Evolutionary conservation across 2,113 vertebrate genomes (phyloP), one percentile per base, ranked within the genome.

Genomic region (Oryzias javanicus): DNA sequence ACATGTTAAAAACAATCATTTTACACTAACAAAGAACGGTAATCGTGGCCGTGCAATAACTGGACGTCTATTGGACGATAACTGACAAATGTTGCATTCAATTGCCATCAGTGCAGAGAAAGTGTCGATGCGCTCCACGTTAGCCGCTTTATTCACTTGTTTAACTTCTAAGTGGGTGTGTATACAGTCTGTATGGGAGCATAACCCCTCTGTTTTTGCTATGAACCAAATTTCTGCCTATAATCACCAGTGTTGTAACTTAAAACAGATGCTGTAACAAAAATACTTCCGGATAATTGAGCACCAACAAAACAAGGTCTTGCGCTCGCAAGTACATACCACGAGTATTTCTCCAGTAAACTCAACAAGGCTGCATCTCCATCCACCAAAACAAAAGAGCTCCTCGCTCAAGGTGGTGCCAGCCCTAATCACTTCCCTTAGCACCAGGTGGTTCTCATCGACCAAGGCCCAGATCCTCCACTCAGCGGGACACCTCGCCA

Each of bases 361-460:
- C 67, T 44, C 60, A 76, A 78, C 70, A 51, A 12, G n/a, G 58
- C 55, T 42, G 3, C 60, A 54, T 78, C 71, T 72, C 78, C 62
- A 51, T 67, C 69, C 70, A 51, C 55, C 74, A 74, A 82, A 81
- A 84, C 63, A 74, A 80, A 89, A 89, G 79, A 79, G 63, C 53
- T 71, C 65, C 62, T 81, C 13, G 19, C 76, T 82, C 71, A 16
- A 69, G 47, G 72, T 44, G 70, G 64, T 88, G 82, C 87, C 82
- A 80, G 60, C 54, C 65, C 60, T 88, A 86, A 89, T 86, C 84
- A 77, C 80, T 86, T 88, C 82, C 78, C 81, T 80, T 73, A 82
- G 83, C 84, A 55, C 83, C 88, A 90, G 80, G 80, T 89, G 88
- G 88, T 89, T 89, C 82, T 83, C 84, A 83, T 88, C 82, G 85